phyloP scores from a whole-genome alignment of 1,140 invertebrate species.

The Pantala flavescens region DNA sequence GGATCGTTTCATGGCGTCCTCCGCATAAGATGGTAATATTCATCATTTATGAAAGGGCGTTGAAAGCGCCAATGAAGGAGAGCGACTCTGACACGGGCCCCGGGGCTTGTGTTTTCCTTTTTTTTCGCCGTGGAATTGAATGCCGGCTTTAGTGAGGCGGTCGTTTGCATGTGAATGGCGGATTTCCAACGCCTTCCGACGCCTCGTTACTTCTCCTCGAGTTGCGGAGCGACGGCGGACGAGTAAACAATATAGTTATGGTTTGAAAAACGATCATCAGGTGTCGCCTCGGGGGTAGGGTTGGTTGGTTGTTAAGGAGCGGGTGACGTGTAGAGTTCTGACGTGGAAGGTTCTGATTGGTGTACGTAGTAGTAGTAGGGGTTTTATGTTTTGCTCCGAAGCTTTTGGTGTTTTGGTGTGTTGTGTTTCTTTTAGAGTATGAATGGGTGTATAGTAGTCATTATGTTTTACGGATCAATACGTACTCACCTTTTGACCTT shows the following conservation, averaged over 20 bases:
- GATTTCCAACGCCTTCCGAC: neutral
- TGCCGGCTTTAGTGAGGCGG: neutral
- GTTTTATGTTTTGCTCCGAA: too few species aligned
- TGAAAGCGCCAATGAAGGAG: neutral
- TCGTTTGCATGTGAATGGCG: neutral
- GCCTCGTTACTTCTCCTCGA: neutral
- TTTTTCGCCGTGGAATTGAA: neutral
- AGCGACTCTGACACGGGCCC: neutral
- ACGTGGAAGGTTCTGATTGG: too few species aligned
- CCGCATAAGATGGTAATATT: neutral
- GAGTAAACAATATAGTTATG: neutral
- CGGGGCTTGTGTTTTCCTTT: too few species aligned
- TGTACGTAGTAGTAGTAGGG: too few species aligned
- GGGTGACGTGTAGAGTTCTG: too few species aligned
- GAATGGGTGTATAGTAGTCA: too few species aligned
- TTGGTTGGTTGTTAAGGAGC: too few species aligned
- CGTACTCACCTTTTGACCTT: too few species aligned
- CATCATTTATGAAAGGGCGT: conserved; percentile 1
- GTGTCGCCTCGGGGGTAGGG: too few species aligned
- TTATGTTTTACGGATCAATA: too few species aligned
- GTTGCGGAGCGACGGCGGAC: neutral
- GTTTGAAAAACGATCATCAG: neutral
- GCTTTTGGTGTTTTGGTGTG: too few species aligned
- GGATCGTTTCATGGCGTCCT: neutral
- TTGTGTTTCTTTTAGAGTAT: too few species aligned